Percentiles rank a stretch among this genome's conserved stretches.
phyloP scores from a whole-genome alignment of 2,888 invertebrate species.

The Netelia virgata region DNA sequence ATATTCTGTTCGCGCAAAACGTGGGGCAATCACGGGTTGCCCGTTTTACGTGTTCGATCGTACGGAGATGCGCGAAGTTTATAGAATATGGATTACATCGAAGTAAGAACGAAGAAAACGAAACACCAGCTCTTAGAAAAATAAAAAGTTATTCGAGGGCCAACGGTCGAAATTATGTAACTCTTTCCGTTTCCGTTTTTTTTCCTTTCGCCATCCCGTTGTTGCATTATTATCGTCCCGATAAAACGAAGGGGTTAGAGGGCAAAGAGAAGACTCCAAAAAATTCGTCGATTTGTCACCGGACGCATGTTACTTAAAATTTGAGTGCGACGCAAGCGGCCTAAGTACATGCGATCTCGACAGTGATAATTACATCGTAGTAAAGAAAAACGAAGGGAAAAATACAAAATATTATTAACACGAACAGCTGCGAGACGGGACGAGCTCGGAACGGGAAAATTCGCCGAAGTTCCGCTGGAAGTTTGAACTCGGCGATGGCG shows the following conservation, averaged over 20 bases:
- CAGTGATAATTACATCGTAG: background rate
- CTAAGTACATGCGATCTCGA: background rate
- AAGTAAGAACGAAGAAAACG: conserved; percentile 53
- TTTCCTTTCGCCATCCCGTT: background rate
- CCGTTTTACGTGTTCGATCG: background rate
- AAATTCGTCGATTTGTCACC: conserved; percentile 18
- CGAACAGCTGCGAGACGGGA: background rate
- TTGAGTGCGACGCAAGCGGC: conserved; percentile 9
- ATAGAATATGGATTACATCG: conserved; percentile 49
- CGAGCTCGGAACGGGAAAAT: conserved; percentile 14
- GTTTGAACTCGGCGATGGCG: conserved; percentile 27
- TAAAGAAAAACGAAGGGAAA: conserved; percentile 59
- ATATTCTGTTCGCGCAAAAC: conserved; percentile 44
- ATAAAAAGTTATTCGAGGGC: conserved; percentile 55
- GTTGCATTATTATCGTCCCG: conserved; percentile 39
- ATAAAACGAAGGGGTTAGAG: conserved; percentile 20
- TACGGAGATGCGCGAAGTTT: conserved; percentile 51
- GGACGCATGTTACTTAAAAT: background rate
- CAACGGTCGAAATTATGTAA: conserved; percentile 8
- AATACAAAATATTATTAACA: conserved; percentile 6
- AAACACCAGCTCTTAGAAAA: conserved; percentile 54
- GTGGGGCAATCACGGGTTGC: conserved; percentile 9
- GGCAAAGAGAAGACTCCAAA: background rate
- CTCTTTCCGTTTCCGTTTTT: background rate
- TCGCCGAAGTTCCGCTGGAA: conserved; percentile 18